phyloP scores from a whole-genome alignment of 2,888 invertebrate genomes.

The Oxycera nigricornis region DNA sequence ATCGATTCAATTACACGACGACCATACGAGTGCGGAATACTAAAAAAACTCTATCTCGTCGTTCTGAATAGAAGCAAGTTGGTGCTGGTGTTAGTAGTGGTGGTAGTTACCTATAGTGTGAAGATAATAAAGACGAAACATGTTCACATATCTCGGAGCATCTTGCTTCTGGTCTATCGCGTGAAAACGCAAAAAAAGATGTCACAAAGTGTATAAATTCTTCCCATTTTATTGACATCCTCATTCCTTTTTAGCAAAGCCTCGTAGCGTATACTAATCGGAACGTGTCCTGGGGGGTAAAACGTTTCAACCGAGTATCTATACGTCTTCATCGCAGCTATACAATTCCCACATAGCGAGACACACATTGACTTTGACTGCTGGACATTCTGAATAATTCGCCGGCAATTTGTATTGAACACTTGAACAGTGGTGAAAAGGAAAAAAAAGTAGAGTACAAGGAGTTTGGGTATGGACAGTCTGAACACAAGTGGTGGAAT shows the following conservation, averaged over 20 bases:
- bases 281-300: slow-evolving; percentile 43
- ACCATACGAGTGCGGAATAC: slow-evolving; percentile 31
- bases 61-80: neutral
- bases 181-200: slow-evolving; percentile 48
- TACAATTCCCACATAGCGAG: neutral
- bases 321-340: slow-evolving; percentile 5
- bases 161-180: slow-evolving; percentile 47
- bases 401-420: slow-evolving; percentile 49
- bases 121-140: slow-evolving; percentile 56
- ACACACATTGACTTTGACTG: neutral
- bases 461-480: neutral
- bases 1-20: slow-evolving; percentile 26
- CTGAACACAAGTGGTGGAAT: slow-evolving; percentile 18
- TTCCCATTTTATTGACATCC: slow-evolving; percentile 51
- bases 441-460: neutral
- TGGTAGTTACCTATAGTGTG: slow-evolving; percentile 48
- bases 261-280: slow-evolving; percentile 37
- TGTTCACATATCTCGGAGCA: slow-evolving; percentile 53
- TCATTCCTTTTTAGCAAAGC: neutral
- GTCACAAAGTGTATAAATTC: slow-evolving; percentile 53
- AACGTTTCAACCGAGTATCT: slow-evolving; percentile 34
- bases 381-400: slow-evolving; percentile 48
- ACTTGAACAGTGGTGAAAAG: neutral
- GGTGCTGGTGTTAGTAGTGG: neutral
- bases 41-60: slow-evolving; percentile 15